Evolutionary conservation across 2,888 invertebrate species (phyloP), one percentile per base, ranked within the genome.

Genomic region (Dynastes grantii): DNA sequence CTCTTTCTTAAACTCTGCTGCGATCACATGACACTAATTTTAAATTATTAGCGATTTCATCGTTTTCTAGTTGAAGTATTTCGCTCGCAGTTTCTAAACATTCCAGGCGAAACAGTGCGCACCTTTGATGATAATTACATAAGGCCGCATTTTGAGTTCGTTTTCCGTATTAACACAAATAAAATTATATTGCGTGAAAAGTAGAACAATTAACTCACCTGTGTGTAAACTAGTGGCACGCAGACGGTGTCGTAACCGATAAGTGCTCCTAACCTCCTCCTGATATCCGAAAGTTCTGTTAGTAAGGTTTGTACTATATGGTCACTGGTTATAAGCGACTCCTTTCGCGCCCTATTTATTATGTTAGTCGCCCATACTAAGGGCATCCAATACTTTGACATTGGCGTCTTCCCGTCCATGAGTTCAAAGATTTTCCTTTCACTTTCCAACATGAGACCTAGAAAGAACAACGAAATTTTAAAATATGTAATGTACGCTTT

Each of bases 371-470:
- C 97, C 97, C 97, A 97, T 16, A 96, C 96, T 75, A 97, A 89
- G 0, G 97, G 97, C 95, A 97, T 95, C 97, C 97, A 97, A 87
- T 97, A 97, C 90, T 94, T 94, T 13, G 96, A 95, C 95, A 97
- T 97, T 2, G 95, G 95, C 84, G 96, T 96, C 87, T 96, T 96
- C 13, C 94, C 94, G 87, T 97, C 95, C 93, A 97, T 94, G 86
- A 95, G 93, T 87, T 97, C 97, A 87, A 97, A 96, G 76, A 97
- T 96, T 88, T 96, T 96, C 88, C 95, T 94, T 88, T 97, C 97
- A 83, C 96, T 96, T 86, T 97, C 96, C 90, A 96, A 92, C 96
- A 97, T 96, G 65, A 97, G 90, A 86, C 97, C 95, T 95, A 89
- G 4, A 90, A 79, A 81, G 77, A 29, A 53, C 16, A 55, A 80